Conservation (phyloP, 2,797 vertebrate species). For the Carduelis carduelis region DNA sequence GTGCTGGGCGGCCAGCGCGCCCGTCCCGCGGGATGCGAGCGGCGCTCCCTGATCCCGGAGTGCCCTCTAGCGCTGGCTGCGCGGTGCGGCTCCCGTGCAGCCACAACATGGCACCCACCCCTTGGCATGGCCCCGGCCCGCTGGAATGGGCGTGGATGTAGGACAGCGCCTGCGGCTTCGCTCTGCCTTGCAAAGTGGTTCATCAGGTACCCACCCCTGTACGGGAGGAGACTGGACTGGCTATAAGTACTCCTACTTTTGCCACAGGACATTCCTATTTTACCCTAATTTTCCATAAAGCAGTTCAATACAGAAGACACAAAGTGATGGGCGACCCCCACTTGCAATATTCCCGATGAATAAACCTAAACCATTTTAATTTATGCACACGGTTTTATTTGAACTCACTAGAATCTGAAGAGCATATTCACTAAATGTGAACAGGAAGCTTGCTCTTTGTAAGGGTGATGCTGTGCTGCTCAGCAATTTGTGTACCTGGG, state of each 20-base stretch:
- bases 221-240: not conserved
- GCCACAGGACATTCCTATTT: accelerated
- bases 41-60: accelerated
- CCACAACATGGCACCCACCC: not conserved
- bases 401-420: not conserved
- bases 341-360: not conserved
- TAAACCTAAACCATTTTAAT: accelerated
- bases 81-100: not conserved
- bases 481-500: not conserved
- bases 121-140: not conserved
- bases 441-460: not conserved
- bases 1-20: accelerated
- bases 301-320: not conserved
- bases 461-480: not conserved
- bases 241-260: not conserved
- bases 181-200: not conserved
- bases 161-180: accelerated
- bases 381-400: not conserved
- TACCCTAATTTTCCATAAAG: not conserved
- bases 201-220: accelerated
- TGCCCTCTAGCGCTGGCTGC: not conserved
- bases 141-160: accelerated
- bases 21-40: accelerated
- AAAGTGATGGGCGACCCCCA: not conserved
- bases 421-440: not conserved